Conservation (phyloP, 2,113 vertebrate species). For the Bungarus multicinctus region DNA sequence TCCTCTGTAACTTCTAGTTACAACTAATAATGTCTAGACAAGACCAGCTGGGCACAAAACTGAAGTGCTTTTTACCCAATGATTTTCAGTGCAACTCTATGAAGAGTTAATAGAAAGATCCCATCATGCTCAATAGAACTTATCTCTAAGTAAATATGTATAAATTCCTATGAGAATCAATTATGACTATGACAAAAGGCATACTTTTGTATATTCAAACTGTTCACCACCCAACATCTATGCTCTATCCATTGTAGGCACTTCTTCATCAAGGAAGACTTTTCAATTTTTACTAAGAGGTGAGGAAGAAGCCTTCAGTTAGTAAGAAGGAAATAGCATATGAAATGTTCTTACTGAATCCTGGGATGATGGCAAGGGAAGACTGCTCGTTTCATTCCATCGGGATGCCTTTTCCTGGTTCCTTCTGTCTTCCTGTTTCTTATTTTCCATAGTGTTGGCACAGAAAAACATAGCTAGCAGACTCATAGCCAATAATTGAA, state of each 20-base stretch:
- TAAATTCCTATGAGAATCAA: neutral
- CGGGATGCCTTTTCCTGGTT: constrained; percentile 7
- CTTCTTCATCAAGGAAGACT: neutral
- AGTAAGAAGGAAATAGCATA: neutral
- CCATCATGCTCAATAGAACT: neutral
- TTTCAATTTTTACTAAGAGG: neutral
- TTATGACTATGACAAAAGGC: neutral
- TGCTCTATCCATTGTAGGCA: neutral
- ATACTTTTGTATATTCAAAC: neutral
- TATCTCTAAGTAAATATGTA: neutral
- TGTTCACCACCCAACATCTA: neutral
- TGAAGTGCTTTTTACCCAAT: neutral
- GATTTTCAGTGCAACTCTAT: neutral
- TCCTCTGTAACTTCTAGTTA: neutral
- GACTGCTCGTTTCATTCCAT: neutral
- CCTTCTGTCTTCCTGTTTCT: neutral
- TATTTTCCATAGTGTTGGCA: neutral
- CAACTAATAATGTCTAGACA: neutral
- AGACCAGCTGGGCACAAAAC: neutral
- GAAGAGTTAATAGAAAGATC: neutral
- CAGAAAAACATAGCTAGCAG: constrained; percentile 30
- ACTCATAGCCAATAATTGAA: constrained; percentile 30
- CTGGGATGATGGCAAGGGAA: neutral
- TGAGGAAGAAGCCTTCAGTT: neutral
- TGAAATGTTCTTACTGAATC: constrained; percentile 9